Evolutionary conservation across 2,113 vertebrate species (phyloP), one percentile per base, ranked within the genome.

Genomic region (Lycaon pictus): DNA sequence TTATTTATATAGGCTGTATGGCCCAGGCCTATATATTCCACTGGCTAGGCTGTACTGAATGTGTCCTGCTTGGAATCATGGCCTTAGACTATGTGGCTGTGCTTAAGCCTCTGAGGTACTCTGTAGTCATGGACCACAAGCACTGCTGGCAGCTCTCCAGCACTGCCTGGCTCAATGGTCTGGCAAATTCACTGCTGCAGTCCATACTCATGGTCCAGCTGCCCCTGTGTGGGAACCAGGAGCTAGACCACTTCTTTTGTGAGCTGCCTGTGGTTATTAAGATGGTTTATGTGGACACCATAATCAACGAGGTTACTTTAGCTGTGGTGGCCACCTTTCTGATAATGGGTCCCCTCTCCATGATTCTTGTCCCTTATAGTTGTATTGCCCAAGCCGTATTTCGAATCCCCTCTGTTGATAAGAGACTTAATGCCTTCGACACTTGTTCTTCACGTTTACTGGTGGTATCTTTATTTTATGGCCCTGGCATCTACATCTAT

Each of bases 81-180:
- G 98, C 98, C 20, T 99, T 98, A 5, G 98, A 98, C 55, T 98
- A 98, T 0, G 76, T 98, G 43, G 98, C 98, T 84, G 97, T 98
- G 63, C 98, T 98, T 88, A 86, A 97, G 88, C 98, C 98, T 0
- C 97, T 99, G 88, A 96, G 83, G n/a, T 99, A 98, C 88, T 43
- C 69, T 0, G 35, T 93, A 22, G 81, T 98, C 84, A 99, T 99
- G 98, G 98, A 97, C 71, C 62, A 35, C 5, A 74, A 72, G 10
- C n/a, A 97, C 4, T 97, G 95, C 13, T 2, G 90, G 48, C 76
- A 97, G 17, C 96, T 99, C 13, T 55, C 98, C 10, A 43, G 84
- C 8, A 93, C 76, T 6, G 96, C 98, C 1, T 98, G 98, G 98
- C 51, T 97, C 32, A 95, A 83, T 9, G 97, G 98, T 23, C 32